phyloP scores from a whole-genome alignment of 2,797 vertebrate genomes.

The Discoglossus pictus region DNA sequence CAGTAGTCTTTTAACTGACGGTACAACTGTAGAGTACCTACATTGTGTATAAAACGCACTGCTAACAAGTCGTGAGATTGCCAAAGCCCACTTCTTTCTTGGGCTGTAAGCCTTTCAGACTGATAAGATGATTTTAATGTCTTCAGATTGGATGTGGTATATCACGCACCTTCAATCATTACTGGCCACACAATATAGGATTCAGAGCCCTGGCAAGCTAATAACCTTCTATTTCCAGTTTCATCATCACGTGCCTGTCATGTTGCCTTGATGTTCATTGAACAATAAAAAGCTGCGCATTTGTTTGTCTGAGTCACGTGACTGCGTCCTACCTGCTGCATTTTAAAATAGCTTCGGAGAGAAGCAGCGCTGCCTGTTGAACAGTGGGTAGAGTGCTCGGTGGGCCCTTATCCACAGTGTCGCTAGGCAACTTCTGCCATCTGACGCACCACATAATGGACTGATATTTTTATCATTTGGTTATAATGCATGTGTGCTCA shows the following conservation, averaged over 20 bases:
- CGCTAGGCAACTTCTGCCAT: conserved; percentile 46
- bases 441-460: conserved; percentile 35
- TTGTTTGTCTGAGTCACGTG: conserved; percentile 32
- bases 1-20: too few relatives aligned
- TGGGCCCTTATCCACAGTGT: conserved; percentile 40
- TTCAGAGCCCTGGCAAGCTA: background rate
- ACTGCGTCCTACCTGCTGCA: conserved; percentile 30
- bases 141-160: background rate
- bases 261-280: conserved; percentile 16
- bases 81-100: too few relatives aligned
- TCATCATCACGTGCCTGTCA: conserved; percentile 25
- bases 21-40: too few relatives aligned
- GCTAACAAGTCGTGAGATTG: too few relatives aligned
- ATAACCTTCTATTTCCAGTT: conserved; percentile 6
- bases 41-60: too few relatives aligned
- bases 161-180: conserved; percentile 1
- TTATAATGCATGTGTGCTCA: conserved; percentile 27
- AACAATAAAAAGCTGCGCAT: conserved; percentile 28
- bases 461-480: conserved; percentile 34
- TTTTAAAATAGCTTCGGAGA: conserved; percentile 22
- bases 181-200: conserved; percentile 8
- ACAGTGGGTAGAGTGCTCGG: conserved; percentile 25
- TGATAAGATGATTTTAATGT: background rate
- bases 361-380: conserved; percentile 28
- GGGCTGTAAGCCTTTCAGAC: too few relatives aligned